phyloP scores from a whole-genome alignment of 92 coral and sea anemone species.

The Umimayanthus chanpuru region DNA sequence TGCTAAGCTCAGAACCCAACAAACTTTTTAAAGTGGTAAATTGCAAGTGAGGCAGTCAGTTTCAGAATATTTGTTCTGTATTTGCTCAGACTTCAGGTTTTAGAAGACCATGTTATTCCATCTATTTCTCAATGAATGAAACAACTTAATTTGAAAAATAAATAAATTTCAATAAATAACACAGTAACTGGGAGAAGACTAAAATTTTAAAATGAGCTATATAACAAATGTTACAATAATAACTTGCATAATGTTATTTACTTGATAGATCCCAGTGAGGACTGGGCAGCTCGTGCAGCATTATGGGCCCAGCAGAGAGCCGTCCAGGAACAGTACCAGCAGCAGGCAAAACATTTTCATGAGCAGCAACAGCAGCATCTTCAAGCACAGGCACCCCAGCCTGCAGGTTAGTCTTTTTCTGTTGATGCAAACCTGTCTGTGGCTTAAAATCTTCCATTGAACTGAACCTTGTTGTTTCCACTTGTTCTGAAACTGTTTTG shows the following conservation, averaged over 20 bases:
- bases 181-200: background rate
- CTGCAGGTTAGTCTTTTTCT: slow-evolving; percentile 8
- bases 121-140: too few species aligned
- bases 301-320: slow-evolving; percentile 96
- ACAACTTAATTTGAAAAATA: too few species aligned
- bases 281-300: slow-evolving; percentile 98
- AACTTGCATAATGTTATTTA: slow-evolving; percentile 10
- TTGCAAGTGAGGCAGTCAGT: too few species aligned
- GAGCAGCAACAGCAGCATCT: slow-evolving; percentile 47
- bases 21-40: background rate
- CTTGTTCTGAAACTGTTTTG: too few species aligned
- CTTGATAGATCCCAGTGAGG: slow-evolving; percentile 76
- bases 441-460: too few species aligned
- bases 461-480: too few species aligned
- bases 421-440: background rate
- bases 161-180: background rate
- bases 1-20: background rate
- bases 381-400: slow-evolving; percentile 43
- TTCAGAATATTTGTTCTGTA: background rate
- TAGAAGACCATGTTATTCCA: background rate
- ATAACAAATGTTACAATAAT: background rate
- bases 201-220: too few species aligned
- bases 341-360: slow-evolving; percentile 52
- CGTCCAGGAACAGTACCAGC: slow-evolving; percentile 90
- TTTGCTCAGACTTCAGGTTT: background rate